Evolutionary conservation across 2,113 vertebrate genomes (phyloP), one percentile per base, ranked within the genome.

Genomic region (Siphamia tubifer): DNA sequence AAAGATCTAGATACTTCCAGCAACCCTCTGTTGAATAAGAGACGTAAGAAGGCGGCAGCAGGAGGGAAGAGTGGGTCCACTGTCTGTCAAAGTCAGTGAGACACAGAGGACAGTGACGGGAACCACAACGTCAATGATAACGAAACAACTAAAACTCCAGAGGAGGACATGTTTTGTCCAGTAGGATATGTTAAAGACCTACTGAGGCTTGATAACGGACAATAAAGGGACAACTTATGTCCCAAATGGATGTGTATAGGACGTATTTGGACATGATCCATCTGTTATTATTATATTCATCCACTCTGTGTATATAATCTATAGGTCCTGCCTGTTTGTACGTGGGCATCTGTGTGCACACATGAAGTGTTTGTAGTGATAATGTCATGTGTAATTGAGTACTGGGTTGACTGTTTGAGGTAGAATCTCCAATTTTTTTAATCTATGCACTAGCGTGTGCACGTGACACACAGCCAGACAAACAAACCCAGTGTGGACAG

Each of bases 1-100:
- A 99, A 99, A 78, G 96, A 98, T 82, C 91, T 99, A 54, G 95
- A 99, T 86, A 96, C 95, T 0, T 99, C 98, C 67, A 99, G 94
- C 90, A 99, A 99, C 87, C 95, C 94, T 8, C 95, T 99, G 23
- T 94, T 99, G 79, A 98, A 98, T 91, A 99, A 99, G 86, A 93
- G 98, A 38, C 95, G 98, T 55, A 98, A 98, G 91, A 98, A 96
- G 83, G 96, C 96, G 13, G 93, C 90, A 63, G 83, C 75, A 0
- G 81, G 77, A 17, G 68, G 44, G 48, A 94, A 64, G 56, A 83
- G 55, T 1, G 67, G 61, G 2, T 82, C 84, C 44, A 81, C 76
- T 0, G 83, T 87, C 30, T 91, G 87, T 42, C 87, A 90, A 12
- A 88, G 86, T 55, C 87, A 90, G 68, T 90, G 69, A 90, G 34